Percentiles rank a stretch among this genome's conserved stretches.
Evolutionary conservation across 2,113 vertebrate species (phyloP).

Genomic region (Hystrix brachyura): DNA sequence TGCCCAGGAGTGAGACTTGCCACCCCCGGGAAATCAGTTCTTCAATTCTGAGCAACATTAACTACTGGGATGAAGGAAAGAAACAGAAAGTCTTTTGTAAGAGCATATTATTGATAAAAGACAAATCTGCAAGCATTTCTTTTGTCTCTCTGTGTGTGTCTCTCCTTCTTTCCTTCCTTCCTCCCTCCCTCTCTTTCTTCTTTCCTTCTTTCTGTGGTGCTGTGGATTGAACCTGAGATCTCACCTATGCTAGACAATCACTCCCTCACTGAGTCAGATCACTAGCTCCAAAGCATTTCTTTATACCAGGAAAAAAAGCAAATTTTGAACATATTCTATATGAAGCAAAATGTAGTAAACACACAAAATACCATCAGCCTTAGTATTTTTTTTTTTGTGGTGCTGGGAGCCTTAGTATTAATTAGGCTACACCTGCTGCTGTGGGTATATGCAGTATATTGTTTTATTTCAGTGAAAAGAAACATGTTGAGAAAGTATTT

Average conservation of each 20-base stretch:
- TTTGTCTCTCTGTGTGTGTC: background rate
- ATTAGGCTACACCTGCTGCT: background rate
- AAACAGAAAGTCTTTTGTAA: background rate
- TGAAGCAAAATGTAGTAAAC: background rate
- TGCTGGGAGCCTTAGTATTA: background rate
- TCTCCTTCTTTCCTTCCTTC: background rate
- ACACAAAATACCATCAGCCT: accelerated
- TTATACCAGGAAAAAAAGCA: background rate
- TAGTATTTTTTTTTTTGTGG: background rate
- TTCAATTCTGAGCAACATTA: background rate
- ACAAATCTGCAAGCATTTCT: too few relatives aligned
- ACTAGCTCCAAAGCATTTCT: background rate
- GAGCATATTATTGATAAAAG: background rate
- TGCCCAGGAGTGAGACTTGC: background rate
- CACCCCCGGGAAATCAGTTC: accelerated
- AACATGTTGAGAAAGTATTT: background rate
- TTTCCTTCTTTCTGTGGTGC: background rate
- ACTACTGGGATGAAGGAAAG: background rate
- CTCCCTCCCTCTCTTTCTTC: too few relatives aligned
- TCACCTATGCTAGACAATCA: background rate
- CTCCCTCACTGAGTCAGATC: background rate
- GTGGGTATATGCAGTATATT: accelerated
- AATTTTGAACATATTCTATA: background rate
- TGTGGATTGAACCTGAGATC: background rate
- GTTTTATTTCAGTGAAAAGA: background rate